Evolutionary conservation across 2,888 invertebrate genomes (phyloP), one percentile per base, ranked within the genome.

Genomic region (Ochropacha duplaris): DNA sequence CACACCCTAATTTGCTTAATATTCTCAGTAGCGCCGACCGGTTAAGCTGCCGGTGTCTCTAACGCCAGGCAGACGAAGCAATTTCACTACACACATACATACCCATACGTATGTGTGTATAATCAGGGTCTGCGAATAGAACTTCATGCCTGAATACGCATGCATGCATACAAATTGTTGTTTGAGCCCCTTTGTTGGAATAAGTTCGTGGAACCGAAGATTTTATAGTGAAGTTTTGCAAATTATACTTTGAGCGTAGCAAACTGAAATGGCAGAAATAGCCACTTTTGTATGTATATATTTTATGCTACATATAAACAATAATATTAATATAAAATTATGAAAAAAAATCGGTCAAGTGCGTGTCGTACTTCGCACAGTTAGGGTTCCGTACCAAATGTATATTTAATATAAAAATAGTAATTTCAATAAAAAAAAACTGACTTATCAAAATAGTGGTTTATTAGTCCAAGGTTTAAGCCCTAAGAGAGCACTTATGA

Each of bases 1-100:
- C 52, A 0, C 19, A 31, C 52, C 52, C 31, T 22, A 19, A 4
- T 19, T 34, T 31, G 14, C 44, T 56, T 52, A 44, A 52, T 56
- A 56, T 52, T 52, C 52, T 12, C 44, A 56, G 19, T 39, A 19
- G 52, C 31, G 16, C 1, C 52, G 52, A 24, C n/a, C 39, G 56
- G 56, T 28, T 56, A 44, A 52, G 56, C 44, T 19, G 49, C 49
- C 44, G 49, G 55, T 56, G 56, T 22, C 6, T 52, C 52, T 31
- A 52, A 52, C 52, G 31, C 52, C 22, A 34, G 31, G 11, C 52
- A 52, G 51, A n/a, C 16, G 16, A 54, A 54, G 54, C 54, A 54
- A 57, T 57, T 57, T 57, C 54, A 54, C 22, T 44, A 54, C 31
- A 31, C 52, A 26, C 16, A 31, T 28, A 51, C 31, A 19, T 31